Evolutionary conservation across 2,113 vertebrate species (phyloP), one percentile per base, ranked within the genome.

Genomic region (Cettia cetti): DNA sequence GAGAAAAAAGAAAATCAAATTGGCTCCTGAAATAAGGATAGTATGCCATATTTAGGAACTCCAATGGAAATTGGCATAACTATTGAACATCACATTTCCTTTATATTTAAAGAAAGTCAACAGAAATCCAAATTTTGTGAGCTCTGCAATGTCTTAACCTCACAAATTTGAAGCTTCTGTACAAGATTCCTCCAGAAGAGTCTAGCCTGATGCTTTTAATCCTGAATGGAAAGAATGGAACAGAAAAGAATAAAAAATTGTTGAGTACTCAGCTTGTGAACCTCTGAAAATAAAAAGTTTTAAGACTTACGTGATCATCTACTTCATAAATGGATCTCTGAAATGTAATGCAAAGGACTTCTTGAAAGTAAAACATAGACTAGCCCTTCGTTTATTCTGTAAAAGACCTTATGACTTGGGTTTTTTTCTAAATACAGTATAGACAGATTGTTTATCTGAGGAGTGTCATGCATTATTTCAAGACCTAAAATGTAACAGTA

Each of bases 391-490:
- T 81, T 80, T 88, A 57, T 75, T 90, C 53, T 88, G 22, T 56
- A 35, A 72, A 94, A 84, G 7, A 35, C 21, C 31, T 90, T 76
- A 70, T 7, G 9, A 53, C 50, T 94, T 92, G 72, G n/a, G n/a
- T n/a, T n/a, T 78, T 96, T 85, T 90, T 93, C 54, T 90, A 81
- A 80, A 70, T 82, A 31, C 33, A 82, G 33, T 42, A 89, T 61
- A 94, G 50, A 35, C 10, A 95, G 21, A 50, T 78, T 80, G 54
- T 90, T 96, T 97, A 70, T 92, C 88, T 89, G 64, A 89, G 23
- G 23, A 68, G 15, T 53, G 18, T 54, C 47, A 70, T 77, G 33
- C 30, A 52, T 56, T 96, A 63, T 94, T 91, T 90, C 66, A 91
- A 75, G 18, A 13, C 40, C 0, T 86, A 45, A 96, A 96, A 22